Evolutionary conservation across 2,888 invertebrate species (phyloP).

Genomic region (Plutella xylostella): DNA sequence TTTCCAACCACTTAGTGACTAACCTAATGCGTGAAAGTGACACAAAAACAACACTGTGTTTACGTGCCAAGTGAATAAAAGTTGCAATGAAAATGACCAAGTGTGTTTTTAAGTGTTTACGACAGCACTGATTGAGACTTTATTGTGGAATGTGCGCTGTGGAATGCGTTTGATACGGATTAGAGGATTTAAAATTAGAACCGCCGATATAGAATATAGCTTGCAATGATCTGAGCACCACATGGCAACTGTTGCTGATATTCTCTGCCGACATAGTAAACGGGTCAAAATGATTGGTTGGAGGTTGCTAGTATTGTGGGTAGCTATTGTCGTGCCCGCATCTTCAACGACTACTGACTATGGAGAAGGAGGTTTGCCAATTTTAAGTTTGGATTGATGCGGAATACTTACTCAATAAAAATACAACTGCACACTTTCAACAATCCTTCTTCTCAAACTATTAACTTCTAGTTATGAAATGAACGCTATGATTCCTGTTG

Average conservation of each 20-base stretch:
- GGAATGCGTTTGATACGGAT: slow-evolving; percentile 26
- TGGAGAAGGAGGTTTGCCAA: slow-evolving; percentile 38
- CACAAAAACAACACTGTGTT: too few relatives aligned
- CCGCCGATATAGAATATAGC: slow-evolving; percentile 16
- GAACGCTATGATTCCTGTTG: slow-evolving; percentile 14
- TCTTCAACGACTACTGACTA: slow-evolving; percentile 20
- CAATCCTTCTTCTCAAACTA: not conserved
- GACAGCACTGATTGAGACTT: slow-evolving; percentile 37
- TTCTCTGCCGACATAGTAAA: not conserved
- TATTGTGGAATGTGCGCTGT: slow-evolving; percentile 38
- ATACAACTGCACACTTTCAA: too few relatives aligned
- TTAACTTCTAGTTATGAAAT: not conserved
- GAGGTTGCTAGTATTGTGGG: slow-evolving; percentile 29
- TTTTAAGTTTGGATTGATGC: slow-evolving; percentile 17
- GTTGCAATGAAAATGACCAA: slow-evolving; percentile 45
- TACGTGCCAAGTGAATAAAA: too few relatives aligned
- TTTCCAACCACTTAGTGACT: too few relatives aligned
- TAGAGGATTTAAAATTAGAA: slow-evolving; percentile 36
- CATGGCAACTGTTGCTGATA: not conserved
- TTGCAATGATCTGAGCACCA: not conserved
- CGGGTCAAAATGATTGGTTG: slow-evolving; percentile 35
- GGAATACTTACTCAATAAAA: not conserved
- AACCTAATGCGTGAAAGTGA: too few relatives aligned
- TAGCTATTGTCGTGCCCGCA: slow-evolving; percentile 25
- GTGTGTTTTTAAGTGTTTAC: slow-evolving; percentile 47